Evolutionary conservation across 2,797 vertebrate genomes (phyloP).

Genomic region (Ptychadena robeensis): DNA sequence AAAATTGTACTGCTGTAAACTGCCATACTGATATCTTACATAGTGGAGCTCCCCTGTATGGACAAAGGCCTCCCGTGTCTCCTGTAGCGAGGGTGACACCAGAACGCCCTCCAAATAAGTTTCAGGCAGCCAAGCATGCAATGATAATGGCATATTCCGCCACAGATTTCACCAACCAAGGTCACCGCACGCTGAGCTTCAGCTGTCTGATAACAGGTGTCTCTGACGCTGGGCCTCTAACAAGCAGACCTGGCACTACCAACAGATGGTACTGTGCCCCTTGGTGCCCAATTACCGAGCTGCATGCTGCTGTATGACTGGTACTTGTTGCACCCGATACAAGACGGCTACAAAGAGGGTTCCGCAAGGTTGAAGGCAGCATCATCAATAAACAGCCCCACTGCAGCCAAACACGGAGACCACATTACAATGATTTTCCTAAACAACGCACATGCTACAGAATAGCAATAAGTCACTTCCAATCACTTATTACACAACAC

Average conservation of each 20-base stretch:
- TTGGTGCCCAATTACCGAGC: constrained; percentile 3
- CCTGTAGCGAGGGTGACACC: not conserved
- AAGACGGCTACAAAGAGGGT: not conserved
- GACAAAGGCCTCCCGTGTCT: not conserved
- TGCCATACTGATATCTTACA: too few relatives aligned
- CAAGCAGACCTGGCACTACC: not conserved
- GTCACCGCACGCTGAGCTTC: not conserved
- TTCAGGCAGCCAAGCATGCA: not conserved
- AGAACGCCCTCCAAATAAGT: not conserved
- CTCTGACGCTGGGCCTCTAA: not conserved
- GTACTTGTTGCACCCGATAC: constrained; percentile 18
- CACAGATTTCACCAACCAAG: not conserved
- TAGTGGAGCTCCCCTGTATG: too few relatives aligned
- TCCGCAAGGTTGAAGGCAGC: too few relatives aligned
- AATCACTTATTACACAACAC: too few relatives aligned
- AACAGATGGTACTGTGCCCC: constrained; percentile 24
- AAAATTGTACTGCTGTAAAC: too few relatives aligned
- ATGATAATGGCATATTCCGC: not conserved
- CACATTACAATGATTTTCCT: not conserved
- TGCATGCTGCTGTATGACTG: not conserved
- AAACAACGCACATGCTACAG: not conserved
- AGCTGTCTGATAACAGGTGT: constrained; percentile 15
- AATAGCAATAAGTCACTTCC: too few relatives aligned
- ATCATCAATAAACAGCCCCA: not conserved
- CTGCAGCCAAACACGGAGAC: too few relatives aligned